These are phyloP conservation scores for Leptoteleia sp. DNA, from an alignment of 1,140 invertebrate species.

Conservation along the genomic window DNA sequence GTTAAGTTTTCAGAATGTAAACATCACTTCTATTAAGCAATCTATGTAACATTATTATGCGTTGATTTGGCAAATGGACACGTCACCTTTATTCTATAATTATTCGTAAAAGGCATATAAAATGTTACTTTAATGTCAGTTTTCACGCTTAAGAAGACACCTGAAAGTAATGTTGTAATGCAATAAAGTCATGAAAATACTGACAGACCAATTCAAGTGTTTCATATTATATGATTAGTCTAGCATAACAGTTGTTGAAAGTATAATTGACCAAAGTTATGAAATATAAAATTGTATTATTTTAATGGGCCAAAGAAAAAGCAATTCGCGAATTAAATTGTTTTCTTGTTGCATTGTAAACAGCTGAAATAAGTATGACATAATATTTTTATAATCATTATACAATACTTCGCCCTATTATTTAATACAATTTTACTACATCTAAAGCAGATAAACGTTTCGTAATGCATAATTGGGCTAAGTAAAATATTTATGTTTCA, in stretches of 20 bases:
- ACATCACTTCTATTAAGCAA: too few relatives aligned
- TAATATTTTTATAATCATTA: constrained; percentile 3
- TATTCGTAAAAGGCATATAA: constrained; percentile 27
- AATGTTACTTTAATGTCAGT: constrained; percentile 48
- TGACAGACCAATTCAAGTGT: constrained; percentile 22
- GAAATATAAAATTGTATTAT: constrained; percentile 44
- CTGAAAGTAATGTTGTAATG: constrained; percentile 34
- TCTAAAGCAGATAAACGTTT: constrained; percentile 9
- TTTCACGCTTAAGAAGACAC: constrained; percentile 39
- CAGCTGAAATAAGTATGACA: constrained; percentile 3
- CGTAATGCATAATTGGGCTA: constrained; percentile 4
- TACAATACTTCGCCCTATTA: constrained; percentile 16
- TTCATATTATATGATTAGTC: constrained; percentile 43
- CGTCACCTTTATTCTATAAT: constrained; percentile 31
- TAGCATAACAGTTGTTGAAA: constrained; percentile 35
- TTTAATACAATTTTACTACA: constrained; percentile 13
- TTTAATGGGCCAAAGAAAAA: constrained; percentile 21
- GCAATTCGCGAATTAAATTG: constrained; percentile 13
- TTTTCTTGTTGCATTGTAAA: constrained; percentile 12
- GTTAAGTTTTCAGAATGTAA: too few relatives aligned
- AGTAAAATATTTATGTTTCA: constrained; percentile 9
- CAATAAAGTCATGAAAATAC: constrained; percentile 39
- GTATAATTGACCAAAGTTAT: constrained; percentile 22
- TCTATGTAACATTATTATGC: neutral
- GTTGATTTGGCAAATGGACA: constrained; percentile 28